phyloP scores from a whole-genome alignment of 35 echinoderm and acorn worm genomes.

The Strongylocentrotus purpuratus region DNA sequence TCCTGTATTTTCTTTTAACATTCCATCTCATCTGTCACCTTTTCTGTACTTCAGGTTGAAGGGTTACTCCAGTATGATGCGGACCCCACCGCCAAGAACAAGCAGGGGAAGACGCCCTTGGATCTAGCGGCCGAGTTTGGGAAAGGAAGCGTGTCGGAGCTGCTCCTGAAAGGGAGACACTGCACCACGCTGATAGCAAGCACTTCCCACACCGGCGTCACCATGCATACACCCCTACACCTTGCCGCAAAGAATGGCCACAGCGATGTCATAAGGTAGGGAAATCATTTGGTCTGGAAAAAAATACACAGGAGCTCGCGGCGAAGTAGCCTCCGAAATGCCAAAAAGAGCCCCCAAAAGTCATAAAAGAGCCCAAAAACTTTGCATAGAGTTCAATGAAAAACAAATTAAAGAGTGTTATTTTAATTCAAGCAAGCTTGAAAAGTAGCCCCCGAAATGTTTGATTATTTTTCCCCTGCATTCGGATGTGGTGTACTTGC shows the following conservation, averaged over 20 bases:
- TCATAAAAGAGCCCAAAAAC: too few relatives aligned
- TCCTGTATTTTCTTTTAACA: neutral
- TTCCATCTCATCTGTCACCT: neutral
- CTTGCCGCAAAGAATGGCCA: conserved; percentile 98
- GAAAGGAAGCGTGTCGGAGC: conserved; percentile 64
- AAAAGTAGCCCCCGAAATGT: too few relatives aligned
- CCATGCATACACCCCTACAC: conserved; percentile 87
- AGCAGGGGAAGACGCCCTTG: conserved; percentile 81
- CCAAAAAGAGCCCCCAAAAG: too few relatives aligned
- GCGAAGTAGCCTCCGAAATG: too few relatives aligned
- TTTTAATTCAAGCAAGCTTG: too few relatives aligned
- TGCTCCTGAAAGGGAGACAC: conserved; percentile 71
- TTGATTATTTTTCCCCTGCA: too few relatives aligned
- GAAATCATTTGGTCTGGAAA: neutral
- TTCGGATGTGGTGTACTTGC: too few relatives aligned
- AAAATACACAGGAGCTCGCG: too few relatives aligned
- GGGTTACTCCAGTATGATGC: conserved; percentile 74
- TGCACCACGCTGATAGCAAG: conserved; percentile 55
- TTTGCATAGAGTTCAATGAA: too few relatives aligned
- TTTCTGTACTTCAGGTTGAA: conserved; percentile 57
- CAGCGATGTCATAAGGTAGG: conserved; percentile 88
- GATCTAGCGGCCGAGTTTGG: conserved; percentile 96
- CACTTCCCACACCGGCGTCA: conserved; percentile 55
- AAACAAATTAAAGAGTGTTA: too few relatives aligned
- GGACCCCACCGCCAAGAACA: conserved; percentile 78